A percentile compares a stretch with the other conserved stretches of the same genome.
Conservation (phyloP, 2,888 invertebrate species). For the Orchesella flavescens region DNA sequence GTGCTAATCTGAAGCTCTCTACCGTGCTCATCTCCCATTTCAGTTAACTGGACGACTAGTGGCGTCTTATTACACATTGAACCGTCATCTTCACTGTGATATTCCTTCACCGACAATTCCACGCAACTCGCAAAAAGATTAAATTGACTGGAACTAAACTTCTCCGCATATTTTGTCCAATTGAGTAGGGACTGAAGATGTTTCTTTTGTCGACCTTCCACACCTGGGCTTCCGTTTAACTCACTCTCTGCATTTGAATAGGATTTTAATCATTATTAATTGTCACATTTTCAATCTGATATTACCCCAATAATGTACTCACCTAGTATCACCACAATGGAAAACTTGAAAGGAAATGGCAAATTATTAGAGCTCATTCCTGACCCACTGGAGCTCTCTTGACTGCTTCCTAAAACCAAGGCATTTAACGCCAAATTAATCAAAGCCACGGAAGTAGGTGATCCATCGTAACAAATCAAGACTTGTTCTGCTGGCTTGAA, state of each 20-base stretch:
- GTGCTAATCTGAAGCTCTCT: not conserved
- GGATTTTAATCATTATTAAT: too few species aligned
- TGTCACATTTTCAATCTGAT: not conserved
- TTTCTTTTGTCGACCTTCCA: constrained; percentile 54
- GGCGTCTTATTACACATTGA: not conserved
- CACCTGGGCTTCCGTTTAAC: constrained; percentile 46
- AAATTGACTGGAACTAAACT: constrained; percentile 43
- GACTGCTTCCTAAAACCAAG: constrained; percentile 10
- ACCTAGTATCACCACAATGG: constrained; percentile 55
- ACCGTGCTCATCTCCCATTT: not conserved
- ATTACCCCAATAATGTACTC: not conserved
- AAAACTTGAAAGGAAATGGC: constrained; percentile 63
- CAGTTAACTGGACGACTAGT: not conserved
- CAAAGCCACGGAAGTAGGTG: constrained; percentile 55
- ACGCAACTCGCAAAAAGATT: constrained; percentile 65
- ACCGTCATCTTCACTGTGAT: constrained; percentile 12
- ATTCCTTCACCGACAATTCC: constrained; percentile 54
- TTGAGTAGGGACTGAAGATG: constrained; percentile 59
- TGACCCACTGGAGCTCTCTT: not conserved
- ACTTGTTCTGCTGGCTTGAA: constrained; percentile 53
- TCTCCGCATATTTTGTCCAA: constrained; percentile 55
- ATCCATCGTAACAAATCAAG: constrained; percentile 57
- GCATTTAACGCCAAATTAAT: constrained; percentile 60
- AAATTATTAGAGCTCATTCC: constrained; percentile 25
- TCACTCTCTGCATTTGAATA: constrained; percentile 60